Evolutionary conservation across 2,888 invertebrate species (phyloP).

Genomic region (Drosophila greeni): DNA sequence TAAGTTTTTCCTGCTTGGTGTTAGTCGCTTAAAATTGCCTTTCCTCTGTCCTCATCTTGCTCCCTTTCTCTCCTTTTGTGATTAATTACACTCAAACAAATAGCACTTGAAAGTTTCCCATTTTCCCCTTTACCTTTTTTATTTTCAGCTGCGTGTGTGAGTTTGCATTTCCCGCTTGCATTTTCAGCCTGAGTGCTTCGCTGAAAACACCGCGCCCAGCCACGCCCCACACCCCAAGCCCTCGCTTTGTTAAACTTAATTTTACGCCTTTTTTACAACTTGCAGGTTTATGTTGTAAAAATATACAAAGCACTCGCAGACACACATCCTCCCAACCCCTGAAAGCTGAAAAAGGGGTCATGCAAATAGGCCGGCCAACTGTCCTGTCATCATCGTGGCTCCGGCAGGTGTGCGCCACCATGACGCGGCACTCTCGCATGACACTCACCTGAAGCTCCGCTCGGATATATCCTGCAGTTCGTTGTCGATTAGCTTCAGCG

Average conservation of each 20-base stretch:
- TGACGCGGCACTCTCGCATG: constrained; percentile 51
- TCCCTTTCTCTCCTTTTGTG: constrained; percentile 49
- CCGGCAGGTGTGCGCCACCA: constrained; percentile 44
- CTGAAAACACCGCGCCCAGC: constrained; percentile 35
- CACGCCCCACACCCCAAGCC: constrained; percentile 5
- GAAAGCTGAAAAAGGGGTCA: constrained; percentile 39
- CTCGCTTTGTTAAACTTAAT: constrained; percentile 70
- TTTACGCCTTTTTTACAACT: constrained; percentile 73
- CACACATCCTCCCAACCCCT: constrained; percentile 12
- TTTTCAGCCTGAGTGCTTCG: constrained; percentile 66
- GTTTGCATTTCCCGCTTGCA: constrained; percentile 71
- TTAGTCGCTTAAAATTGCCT: constrained; percentile 11
- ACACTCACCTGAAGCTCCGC: constrained; percentile 87
- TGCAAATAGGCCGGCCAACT: constrained; percentile 48
- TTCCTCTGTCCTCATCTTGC: constrained; percentile 1
- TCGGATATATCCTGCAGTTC: constrained; percentile 88
- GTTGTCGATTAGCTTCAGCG: constrained; percentile 90
- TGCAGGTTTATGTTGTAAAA: constrained; percentile 66
- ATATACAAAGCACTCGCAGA: constrained; percentile 39
- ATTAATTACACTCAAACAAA: constrained; percentile 72
- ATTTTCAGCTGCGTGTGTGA: constrained; percentile 49
- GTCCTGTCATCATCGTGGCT: constrained; percentile 60
- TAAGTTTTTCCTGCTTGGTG: constrained; percentile 30
- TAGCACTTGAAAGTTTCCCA: constrained; percentile 67
- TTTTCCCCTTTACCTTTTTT: constrained; percentile 25